Evolutionary conservation across 2,888 invertebrate genomes (phyloP).

Genomic region (Ochropacha duplaris): DNA sequence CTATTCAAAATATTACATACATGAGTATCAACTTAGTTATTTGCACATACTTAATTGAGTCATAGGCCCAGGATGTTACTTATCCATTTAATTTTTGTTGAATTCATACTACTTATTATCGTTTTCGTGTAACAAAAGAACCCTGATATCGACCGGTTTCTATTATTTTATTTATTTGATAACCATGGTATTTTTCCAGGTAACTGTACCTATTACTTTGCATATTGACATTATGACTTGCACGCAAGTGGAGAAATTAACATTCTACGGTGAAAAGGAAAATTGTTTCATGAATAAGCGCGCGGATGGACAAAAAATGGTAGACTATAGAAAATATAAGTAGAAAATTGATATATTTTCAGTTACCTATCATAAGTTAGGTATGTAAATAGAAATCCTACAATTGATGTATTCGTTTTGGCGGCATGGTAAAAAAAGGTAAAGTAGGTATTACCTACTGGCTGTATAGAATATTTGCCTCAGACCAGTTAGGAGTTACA

Average conservation of each 20-base stretch:
- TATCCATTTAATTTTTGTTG: background rate
- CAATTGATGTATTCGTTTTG: background rate
- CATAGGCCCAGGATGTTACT: background rate
- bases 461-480: no score
- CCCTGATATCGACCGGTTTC: background rate
- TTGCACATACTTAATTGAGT: background rate
- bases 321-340: background rate
- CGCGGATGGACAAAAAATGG: background rate
- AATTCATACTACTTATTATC: background rate
- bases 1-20: no score
- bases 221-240: conserved; percentile 16
- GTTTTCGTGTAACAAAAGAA: background rate
- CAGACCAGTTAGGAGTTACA: no score
- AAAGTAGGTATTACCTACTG: no score
- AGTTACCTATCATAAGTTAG: background rate
- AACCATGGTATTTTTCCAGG: background rate
- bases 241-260: conserved; percentile 39
- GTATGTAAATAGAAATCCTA: background rate
- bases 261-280: conserved; percentile 10
- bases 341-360: background rate
- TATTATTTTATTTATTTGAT: background rate
- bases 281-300: conserved; percentile 4
- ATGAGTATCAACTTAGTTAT: no score
- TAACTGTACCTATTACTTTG: conserved; percentile 3
- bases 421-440: background rate